Conservation (phyloP, 2,797 vertebrate genomes). For the Hippocampus kuda region DNA sequence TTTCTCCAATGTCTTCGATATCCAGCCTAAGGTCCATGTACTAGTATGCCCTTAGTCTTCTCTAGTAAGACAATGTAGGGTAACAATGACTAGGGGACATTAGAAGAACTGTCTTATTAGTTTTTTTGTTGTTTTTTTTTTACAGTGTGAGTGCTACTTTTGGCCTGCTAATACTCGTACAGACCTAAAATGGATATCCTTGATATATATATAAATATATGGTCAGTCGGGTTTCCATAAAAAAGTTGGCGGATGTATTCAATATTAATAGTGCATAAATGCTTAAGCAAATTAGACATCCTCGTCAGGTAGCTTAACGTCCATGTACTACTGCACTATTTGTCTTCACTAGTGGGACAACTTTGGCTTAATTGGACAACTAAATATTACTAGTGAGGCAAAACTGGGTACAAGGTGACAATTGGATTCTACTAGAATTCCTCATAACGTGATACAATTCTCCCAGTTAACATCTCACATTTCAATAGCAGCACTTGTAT, state of each 20-base stretch:
- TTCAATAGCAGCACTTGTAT: background rate
- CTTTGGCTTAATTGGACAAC: background rate
- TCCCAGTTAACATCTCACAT: background rate
- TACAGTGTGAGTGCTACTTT: background rate
- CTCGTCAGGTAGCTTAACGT: too few relatives aligned
- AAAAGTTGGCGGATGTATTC: too few relatives aligned
- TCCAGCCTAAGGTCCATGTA: background rate
- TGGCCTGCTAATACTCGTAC: background rate
- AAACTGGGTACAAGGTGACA: background rate
- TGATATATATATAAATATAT: too few relatives aligned
- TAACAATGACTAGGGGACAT: background rate
- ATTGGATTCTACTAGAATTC: background rate
- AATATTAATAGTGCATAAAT: too few relatives aligned
- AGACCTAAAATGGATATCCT: too few relatives aligned
- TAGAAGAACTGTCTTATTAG: background rate
- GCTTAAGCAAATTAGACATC: too few relatives aligned
- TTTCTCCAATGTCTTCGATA: background rate
- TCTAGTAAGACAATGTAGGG: background rate
- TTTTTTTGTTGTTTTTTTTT: background rate
- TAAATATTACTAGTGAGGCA: background rate
- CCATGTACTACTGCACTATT: too few relatives aligned
- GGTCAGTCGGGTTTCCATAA: too few relatives aligned
- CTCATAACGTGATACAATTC: background rate
- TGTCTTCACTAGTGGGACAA: background rate
- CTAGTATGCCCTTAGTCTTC: background rate